Evolutionary conservation across 2,888 invertebrate genomes (phyloP).

Genomic region (Megaustenia siamemsis): DNA sequence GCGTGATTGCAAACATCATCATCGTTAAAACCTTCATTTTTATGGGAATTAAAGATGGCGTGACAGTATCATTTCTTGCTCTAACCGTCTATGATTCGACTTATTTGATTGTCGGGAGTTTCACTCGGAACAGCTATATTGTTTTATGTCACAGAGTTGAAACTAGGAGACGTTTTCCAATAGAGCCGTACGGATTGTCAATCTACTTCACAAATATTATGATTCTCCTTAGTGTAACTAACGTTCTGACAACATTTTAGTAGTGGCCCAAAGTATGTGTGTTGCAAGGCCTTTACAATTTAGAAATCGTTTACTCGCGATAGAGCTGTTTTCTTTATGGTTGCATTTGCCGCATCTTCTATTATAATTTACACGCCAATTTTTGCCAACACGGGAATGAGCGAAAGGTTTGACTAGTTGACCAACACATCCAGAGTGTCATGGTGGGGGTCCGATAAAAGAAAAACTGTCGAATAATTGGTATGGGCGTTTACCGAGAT

Average conservation of each 20-base stretch:
- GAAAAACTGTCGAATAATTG: not conserved
- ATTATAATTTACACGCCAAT: not conserved
- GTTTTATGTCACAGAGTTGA: not conserved
- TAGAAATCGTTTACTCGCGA: not conserved
- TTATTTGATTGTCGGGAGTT: not conserved
- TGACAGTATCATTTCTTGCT: no score
- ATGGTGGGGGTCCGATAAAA: not conserved
- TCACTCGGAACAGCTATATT: not conserved
- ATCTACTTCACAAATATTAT: no score
- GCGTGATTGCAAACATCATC: no score
- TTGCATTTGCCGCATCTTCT: not conserved
- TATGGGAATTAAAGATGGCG: no score
- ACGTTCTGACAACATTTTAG: conserved; percentile 8
- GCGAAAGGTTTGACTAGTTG: no score
- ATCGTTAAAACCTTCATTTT: no score
- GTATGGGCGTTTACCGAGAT: not conserved
- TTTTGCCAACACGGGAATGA: no score
- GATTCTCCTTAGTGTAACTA: not conserved
- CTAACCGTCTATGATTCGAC: conserved; percentile 12
- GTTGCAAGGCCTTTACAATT: no score
- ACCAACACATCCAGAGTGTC: no score
- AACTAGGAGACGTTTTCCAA: not conserved
- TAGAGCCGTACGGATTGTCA: no score
- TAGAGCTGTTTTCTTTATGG: not conserved
- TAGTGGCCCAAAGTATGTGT: conserved; percentile 16